phyloP scores from a whole-genome alignment of 2,797 vertebrate genomes.

The Propithecus perrieri region DNA sequence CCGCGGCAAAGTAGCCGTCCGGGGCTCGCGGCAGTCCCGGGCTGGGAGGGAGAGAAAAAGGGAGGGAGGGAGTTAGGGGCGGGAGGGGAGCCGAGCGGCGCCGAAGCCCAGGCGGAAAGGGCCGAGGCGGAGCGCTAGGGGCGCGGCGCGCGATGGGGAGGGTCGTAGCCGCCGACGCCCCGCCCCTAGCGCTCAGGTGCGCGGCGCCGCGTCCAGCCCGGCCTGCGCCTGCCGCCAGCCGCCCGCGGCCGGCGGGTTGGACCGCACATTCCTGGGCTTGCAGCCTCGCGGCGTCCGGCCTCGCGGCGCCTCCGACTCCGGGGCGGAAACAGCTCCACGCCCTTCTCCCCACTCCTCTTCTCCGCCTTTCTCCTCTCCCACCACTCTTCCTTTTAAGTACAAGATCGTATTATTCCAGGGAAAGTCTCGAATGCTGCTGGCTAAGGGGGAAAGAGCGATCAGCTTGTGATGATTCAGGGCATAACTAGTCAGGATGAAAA shows the following conservation, averaged over 20 bases:
- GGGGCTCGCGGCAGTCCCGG: neutral
- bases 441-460: neutral
- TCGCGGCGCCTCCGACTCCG: neutral
- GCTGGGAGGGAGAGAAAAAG: neutral
- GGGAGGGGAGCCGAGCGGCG: constrained; percentile 53
- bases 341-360: neutral
- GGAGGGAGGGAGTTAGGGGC: neutral
- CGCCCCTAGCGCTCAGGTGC: constrained; percentile 75
- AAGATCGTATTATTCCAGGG: neutral
- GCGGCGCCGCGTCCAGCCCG: neutral
- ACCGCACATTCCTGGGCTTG: constrained; percentile 14
- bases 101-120: constrained; percentile 78
- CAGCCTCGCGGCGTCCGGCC: neutral
- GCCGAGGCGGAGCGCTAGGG: constrained; percentile 62
- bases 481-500: neutral
- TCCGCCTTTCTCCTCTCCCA: constrained; percentile 40
- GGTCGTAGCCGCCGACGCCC: neutral
- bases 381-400: constrained; percentile 70
- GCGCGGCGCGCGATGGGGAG: neutral
- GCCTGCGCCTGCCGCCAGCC: accelerated
- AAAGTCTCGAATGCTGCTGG: constrained; percentile 22
- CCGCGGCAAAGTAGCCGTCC: neutral
- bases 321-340: neutral
- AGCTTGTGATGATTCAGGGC: constrained; percentile 44
- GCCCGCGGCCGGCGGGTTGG: neutral